A percentile compares a stretch with the other conserved stretches of the same genome.
Evolutionary conservation across 1,140 invertebrate species (phyloP).

Genomic region (Cotesia vestalis): DNA sequence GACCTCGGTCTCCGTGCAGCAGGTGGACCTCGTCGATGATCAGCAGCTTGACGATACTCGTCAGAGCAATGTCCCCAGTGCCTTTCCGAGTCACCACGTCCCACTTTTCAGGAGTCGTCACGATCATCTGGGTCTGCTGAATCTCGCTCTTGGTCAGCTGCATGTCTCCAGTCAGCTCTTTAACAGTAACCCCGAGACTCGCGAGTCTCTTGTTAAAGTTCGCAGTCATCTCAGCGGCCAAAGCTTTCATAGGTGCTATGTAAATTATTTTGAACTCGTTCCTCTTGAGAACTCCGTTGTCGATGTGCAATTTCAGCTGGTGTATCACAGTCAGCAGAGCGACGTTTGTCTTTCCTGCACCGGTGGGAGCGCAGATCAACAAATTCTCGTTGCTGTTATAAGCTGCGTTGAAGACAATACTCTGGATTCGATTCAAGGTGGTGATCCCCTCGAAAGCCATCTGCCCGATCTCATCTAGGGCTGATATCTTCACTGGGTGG

Average conservation of each 20-base stretch:
- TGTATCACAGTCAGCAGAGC: slow-evolving; percentile 93
- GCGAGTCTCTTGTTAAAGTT: slow-evolving; percentile 86
- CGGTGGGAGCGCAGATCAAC: slow-evolving; percentile 94
- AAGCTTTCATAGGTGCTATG: slow-evolving; percentile 98
- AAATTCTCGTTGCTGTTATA: slow-evolving; percentile 98
- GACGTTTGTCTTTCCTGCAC: slow-evolving; percentile 98
- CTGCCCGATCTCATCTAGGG: slow-evolving; percentile 86
- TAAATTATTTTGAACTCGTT: slow-evolving; percentile 99
- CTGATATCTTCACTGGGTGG: slow-evolving; percentile 74
- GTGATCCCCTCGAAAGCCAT: slow-evolving; percentile 88
- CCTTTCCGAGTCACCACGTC: slow-evolving; percentile 98
- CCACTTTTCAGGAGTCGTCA: slow-evolving; percentile 99
- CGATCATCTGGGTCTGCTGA: slow-evolving; percentile 94
- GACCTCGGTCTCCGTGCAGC: slow-evolving; percentile 95
- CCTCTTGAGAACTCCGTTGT: slow-evolving; percentile 81
- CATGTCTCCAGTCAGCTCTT: slow-evolving; percentile 98
- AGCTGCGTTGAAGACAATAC: slow-evolving; percentile 93
- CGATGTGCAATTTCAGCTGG: slow-evolving; percentile 87
- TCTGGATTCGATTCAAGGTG: slow-evolving; percentile 93
- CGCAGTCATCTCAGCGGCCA: slow-evolving; percentile 97
- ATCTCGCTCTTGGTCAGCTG: slow-evolving; percentile 96
- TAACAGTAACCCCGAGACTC: slow-evolving; percentile 82
- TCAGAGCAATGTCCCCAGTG: slow-evolving; percentile 88
- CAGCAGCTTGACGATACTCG: slow-evolving; percentile 90
- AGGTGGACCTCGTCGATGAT: slow-evolving; percentile 99